Percentiles rank a stretch among this genome's conserved stretches.
phyloP scores from a whole-genome alignment of 2,113 vertebrate species.

The Panurus biarmicus region DNA sequence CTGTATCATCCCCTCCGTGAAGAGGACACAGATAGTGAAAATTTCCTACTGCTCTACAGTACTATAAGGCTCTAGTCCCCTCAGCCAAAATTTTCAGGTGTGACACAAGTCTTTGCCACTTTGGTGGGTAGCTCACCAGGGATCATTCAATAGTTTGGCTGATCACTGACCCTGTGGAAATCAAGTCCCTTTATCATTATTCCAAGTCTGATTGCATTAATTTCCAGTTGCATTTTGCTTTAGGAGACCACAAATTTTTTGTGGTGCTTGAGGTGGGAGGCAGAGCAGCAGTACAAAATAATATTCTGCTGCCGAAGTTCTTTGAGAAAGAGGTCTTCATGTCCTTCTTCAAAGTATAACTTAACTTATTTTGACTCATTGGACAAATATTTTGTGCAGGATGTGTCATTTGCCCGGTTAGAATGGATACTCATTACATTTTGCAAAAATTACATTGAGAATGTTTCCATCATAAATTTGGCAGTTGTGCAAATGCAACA shows the following conservation, averaged over 20 bases:
- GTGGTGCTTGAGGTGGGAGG: neutral
- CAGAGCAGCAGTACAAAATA: neutral
- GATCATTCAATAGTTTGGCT: neutral
- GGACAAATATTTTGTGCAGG: neutral
- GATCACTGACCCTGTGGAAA: neutral
- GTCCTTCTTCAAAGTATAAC: neutral
- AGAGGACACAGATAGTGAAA: neutral
- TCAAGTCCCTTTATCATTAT: neutral
- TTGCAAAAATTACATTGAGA: neutral
- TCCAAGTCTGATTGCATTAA: neutral
- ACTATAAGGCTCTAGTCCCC: neutral
- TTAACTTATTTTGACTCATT: neutral
- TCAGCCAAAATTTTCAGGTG: neutral
- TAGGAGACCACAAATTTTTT: neutral
- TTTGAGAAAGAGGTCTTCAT: neutral
- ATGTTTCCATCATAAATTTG: neutral
- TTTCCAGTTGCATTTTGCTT: neutral
- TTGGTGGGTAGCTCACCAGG: neutral
- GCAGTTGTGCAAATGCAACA: neutral
- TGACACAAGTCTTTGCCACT: neutral
- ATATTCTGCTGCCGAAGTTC: neutral
- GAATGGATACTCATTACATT: neutral
- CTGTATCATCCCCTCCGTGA: neutral
- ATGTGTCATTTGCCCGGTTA: neutral
- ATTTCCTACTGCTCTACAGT: neutral